Evolutionary conservation across 2,113 vertebrate genomes (phyloP), one percentile per base, ranked within the genome.

Genomic region (Sander lucioperca): DNA sequence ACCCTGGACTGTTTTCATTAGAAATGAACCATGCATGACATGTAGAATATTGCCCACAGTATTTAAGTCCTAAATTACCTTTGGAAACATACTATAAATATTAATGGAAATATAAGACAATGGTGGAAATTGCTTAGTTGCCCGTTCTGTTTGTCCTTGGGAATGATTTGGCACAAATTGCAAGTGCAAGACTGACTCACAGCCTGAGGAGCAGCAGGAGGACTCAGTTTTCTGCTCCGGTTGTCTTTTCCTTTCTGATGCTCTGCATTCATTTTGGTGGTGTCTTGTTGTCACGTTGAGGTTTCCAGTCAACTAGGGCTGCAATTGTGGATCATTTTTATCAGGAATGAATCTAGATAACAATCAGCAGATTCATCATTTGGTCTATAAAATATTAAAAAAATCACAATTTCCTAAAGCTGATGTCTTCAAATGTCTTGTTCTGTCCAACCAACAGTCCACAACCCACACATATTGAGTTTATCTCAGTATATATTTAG

Each of bases 111-210:
- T 3, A 33, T 10, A 30, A 48, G 16, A 23, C 56, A 3, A 21
- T 10, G 48, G 30, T 53, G 48, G 23, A 25, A 54, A 18, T 4
- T 25, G 36, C 2, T 19, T 54, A 25, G 43, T 54, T 54, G 30
- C 51, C 73, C 21, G 3, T 54, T 75, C 3, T 54, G 1, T 54
- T 54, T 48, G 64, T 68, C 27, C 54, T 39, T 59, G 51, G 33
- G 21, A 54, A n/a, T 23, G 12, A 25, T 43, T 79, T 27, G 27
- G 56, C 27, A 25, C 27, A 58, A 27, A 47, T n/a, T 57, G 61
- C 25, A 70, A 62, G 27, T 68, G 27, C n/a, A 25, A 57, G 19
- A 61, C 25, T 27, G 30, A 53, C n/a, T 79, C 58, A 23, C 23
- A 63, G 11, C 27, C 25, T 48, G 30, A 71, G 33, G 57, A 63